Percentiles rank a stretch among this genome's conserved stretches.
Evolutionary conservation across 2,797 vertebrate genomes (phyloP).

Genomic region (Mastacembelus armatus): DNA sequence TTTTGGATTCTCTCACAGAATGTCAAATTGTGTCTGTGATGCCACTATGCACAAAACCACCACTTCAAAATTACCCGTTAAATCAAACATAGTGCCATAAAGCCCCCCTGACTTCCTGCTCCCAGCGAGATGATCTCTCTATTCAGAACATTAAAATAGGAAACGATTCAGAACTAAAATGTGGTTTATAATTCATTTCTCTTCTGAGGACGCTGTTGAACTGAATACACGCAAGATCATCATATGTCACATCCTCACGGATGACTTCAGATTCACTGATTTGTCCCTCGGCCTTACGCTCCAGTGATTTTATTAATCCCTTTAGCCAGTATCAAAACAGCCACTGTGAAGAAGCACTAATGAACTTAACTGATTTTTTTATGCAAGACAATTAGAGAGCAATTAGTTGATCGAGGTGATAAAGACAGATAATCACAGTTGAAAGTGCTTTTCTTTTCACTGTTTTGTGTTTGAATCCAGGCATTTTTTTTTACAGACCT

Average conservation of each 20-base stretch:
- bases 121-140: slow-evolving; percentile 69
- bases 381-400: slow-evolving; percentile 74
- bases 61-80: slow-evolving; percentile 60
- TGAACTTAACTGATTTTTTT: slow-evolving; percentile 72
- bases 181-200: slow-evolving; percentile 70
- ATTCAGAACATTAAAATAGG: slow-evolving; percentile 78
- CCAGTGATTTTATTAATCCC: slow-evolving; percentile 72
- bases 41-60: slow-evolving; percentile 54
- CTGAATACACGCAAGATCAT: slow-evolving; percentile 60
- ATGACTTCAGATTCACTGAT: slow-evolving; percentile 71
- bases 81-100: slow-evolving; percentile 69
- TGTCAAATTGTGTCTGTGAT: slow-evolving; percentile 48
- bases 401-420: slow-evolving; percentile 79
- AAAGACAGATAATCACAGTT: slow-evolving; percentile 71
- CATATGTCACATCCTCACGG: slow-evolving; percentile 64
- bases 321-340: slow-evolving; percentile 78
- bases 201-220: slow-evolving; percentile 60
- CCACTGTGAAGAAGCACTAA: slow-evolving; percentile 73
- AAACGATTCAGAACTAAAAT: slow-evolving; percentile 84
- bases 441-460: slow-evolving; percentile 72
- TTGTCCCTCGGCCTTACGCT: slow-evolving; percentile 73
- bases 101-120: slow-evolving; percentile 62
- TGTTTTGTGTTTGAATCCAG: slow-evolving; percentile 66
- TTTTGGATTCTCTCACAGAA: slow-evolving; percentile 34
- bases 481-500: slow-evolving; percentile 72